Evolutionary conservation across 2,113 vertebrate species (phyloP).

Genomic region (Microtus ochrogaster): DNA sequence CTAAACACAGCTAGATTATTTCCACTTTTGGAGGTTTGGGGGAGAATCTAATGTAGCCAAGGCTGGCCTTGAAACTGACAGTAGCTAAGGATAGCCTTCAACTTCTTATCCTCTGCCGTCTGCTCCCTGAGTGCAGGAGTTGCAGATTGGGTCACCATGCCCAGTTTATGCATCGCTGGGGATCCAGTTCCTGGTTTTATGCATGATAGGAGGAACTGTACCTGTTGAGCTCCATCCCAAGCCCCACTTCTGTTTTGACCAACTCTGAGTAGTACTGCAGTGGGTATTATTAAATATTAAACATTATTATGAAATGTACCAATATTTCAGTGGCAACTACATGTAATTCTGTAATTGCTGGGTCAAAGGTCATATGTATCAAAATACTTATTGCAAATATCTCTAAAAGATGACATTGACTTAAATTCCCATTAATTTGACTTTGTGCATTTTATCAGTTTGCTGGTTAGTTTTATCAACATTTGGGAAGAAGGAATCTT

Average conservation of each 20-base stretch:
- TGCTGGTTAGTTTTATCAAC: background rate
- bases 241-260: background rate
- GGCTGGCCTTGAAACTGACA: background rate
- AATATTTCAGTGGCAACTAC: background rate
- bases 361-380: background rate
- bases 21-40: background rate
- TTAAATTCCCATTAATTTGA: background rate
- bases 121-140: background rate
- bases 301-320: background rate
- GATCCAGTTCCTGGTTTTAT: background rate
- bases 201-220: background rate
- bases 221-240: background rate
- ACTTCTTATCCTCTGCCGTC: background rate
- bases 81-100: background rate
- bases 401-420: background rate
- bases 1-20: background rate
- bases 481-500: background rate
- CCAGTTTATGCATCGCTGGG: background rate
- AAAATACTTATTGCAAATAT: background rate
- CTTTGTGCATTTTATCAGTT: too few species aligned
- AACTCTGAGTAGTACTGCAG: background rate
- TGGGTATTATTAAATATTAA: background rate
- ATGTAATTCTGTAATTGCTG: background rate
- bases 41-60: background rate
- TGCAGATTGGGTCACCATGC: background rate